Evolutionary conservation across 2,113 vertebrate species (phyloP).

Genomic region (Pterocles orientalis): DNA sequence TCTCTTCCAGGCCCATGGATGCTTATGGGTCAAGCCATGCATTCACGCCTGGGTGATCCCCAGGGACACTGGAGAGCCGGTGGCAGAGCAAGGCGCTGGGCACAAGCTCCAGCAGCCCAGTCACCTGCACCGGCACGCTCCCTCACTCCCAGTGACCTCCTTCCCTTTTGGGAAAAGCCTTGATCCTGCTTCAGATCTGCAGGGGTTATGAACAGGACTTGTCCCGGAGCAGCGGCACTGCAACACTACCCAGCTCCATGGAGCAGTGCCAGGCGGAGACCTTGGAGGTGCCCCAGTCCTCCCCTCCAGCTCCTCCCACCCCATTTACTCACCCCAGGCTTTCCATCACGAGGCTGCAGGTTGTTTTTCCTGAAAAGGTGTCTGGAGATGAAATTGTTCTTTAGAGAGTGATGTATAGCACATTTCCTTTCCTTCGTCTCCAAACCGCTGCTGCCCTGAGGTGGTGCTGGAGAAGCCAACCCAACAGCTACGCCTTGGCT

Average conservation of each 20-base stretch:
- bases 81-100: background rate
- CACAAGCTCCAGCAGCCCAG: background rate
- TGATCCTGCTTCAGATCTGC: background rate
- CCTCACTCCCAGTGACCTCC: background rate
- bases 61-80: background rate
- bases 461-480: background rate
- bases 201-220: accelerated
- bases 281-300: background rate
- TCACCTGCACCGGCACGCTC: accelerated
- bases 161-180: background rate
- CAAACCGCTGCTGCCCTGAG: background rate
- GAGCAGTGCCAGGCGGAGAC: background rate
- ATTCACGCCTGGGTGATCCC: background rate
- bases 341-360: background rate
- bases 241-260: background rate
- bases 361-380: background rate
- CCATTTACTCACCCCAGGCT: background rate
- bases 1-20: background rate
- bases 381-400: background rate
- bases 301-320: background rate
- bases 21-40: background rate
- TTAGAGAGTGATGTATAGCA: background rate
- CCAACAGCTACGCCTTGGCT: background rate
- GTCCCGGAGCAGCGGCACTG: background rate
- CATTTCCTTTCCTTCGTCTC: background rate